Evolutionary conservation across 2,113 vertebrate genomes (phyloP), one percentile per base, ranked within the genome.

Genomic region (Erpornis zantholeuca): DNA sequence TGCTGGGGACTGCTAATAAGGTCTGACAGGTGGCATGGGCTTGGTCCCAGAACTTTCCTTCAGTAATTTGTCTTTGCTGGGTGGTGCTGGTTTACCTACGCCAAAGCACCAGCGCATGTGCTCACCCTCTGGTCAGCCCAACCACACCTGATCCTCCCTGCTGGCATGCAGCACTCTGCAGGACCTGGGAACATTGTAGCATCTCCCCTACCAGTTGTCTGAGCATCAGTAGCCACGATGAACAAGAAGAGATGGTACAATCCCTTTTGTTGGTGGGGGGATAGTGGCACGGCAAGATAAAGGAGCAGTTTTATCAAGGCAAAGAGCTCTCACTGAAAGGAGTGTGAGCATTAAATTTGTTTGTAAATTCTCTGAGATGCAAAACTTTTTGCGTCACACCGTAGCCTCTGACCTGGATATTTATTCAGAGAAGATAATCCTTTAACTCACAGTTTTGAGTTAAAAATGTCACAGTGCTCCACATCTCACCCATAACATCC

Each of bases 161-260:
- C 2, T 13, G 27, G 16, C 7, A 1, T 15, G 38, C 19, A 80
- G 20, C 13, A 9, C 19, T 27, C 3, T n/a, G 27, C 23, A 47
- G 65, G 72, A 22, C 10, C 42, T 21, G 29, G 28, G 15, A 53
- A 7, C 6, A 5, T 7, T 3, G 2, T 1, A 1, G 16, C 10
- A 44, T 40, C 9, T n/a, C 31, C 19, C 20, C 13, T 65, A 12
- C 11, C 31, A 12, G 4, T 25, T 47, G 10, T 65, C 56, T 61
- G 64, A 66, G 52, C 12, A 33, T 33, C 64, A 27, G 42, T 11
- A 45, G 13, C 20, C 56, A 50, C 13, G 47, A 40, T 19, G 28
- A 54, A 18, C 17, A 63, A 80, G 35, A 63, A 80, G 35, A 66
- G 8, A 12, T 9, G 15, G 17, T 15, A 23, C 18, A 35, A 47